Evolutionary conservation across 2,113 vertebrate genomes (phyloP).

Genomic region (Dromas ardeola): DNA sequence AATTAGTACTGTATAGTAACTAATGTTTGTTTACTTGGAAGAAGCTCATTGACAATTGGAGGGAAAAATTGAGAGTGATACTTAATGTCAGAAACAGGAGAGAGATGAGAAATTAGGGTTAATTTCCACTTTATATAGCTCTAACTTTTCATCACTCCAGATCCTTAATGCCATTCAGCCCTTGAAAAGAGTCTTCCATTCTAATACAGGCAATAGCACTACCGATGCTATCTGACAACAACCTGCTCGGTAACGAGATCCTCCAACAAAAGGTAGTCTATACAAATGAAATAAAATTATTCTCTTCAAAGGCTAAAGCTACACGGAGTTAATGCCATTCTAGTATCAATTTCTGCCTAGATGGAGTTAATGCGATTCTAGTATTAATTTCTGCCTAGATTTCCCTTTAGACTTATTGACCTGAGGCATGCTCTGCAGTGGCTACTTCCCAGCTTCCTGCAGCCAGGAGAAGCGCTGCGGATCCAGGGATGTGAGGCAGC

Average conservation of each 20-base stretch:
- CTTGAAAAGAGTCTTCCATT: background rate
- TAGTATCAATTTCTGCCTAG: background rate
- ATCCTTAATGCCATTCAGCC: background rate
- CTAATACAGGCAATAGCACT: background rate
- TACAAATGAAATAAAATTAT: background rate
- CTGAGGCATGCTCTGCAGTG: background rate
- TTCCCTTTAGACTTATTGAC: background rate
- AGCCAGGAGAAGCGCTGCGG: background rate
- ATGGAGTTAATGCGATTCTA: background rate
- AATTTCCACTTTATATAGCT: background rate
- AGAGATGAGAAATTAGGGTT: background rate
- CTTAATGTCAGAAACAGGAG: background rate
- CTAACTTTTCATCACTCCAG: background rate
- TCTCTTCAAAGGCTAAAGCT: background rate
- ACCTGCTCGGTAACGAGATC: accelerated
- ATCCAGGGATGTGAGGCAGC: background rate
- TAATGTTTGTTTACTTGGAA: background rate
- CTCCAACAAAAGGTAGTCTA: background rate
- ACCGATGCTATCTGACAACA: background rate
- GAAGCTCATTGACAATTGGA: background rate
- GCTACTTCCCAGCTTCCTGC: background rate
- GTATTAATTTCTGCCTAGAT: background rate
- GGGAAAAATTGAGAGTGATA: background rate
- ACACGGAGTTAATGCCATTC: background rate
- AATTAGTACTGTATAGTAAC: background rate